A percentile compares a stretch with the other conserved stretches of the same genome.
Evolutionary conservation across 2,797 vertebrate species (phyloP).

Genomic region (Petrocephalus sullivani): DNA sequence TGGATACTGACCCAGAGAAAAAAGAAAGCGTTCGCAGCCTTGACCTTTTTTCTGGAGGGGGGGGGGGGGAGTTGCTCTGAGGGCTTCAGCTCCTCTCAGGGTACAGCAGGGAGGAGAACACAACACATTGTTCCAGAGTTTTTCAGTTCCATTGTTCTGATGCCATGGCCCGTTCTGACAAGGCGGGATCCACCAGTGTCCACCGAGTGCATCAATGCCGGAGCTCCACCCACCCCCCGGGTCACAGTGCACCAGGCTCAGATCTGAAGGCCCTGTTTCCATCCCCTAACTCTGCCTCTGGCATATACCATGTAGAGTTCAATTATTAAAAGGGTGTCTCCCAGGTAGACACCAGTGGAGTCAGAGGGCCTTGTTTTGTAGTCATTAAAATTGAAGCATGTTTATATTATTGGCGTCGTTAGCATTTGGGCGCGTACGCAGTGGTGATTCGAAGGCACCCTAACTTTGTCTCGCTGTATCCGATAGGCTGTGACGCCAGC

Average conservation of each 20-base stretch:
- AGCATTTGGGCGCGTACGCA: constrained; percentile 67
- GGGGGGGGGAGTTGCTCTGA: neutral
- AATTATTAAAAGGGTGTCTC: constrained; percentile 96
- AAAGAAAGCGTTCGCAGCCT: neutral
- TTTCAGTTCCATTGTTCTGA: neutral
- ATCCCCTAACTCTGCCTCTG: constrained; percentile 80
- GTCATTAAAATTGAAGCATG: constrained; percentile 86
- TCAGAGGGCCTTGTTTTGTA: constrained; percentile 61
- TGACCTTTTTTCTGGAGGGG: neutral
- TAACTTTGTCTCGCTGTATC: constrained; percentile 67
- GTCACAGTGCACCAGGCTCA: constrained; percentile 76
- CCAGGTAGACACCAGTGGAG: constrained; percentile 82
- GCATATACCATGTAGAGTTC: constrained; percentile 70
- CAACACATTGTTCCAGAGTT: neutral
- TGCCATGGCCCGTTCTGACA: neutral
- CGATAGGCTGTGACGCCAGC: constrained; percentile 64
- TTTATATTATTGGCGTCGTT: constrained; percentile 79
- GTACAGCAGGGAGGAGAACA: neutral
- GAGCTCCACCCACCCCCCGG: constrained; percentile 51
- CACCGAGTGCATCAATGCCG: constrained; percentile 60
- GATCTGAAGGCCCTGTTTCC: constrained; percentile 75
- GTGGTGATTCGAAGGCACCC: constrained; percentile 75
- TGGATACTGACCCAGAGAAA: neutral
- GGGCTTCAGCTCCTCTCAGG: neutral
- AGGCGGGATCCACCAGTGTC: neutral